These are phyloP conservation scores for Mus spretus DNA, from an alignment of 2,797 vertebrate species.

Conservation along the genomic window DNA sequence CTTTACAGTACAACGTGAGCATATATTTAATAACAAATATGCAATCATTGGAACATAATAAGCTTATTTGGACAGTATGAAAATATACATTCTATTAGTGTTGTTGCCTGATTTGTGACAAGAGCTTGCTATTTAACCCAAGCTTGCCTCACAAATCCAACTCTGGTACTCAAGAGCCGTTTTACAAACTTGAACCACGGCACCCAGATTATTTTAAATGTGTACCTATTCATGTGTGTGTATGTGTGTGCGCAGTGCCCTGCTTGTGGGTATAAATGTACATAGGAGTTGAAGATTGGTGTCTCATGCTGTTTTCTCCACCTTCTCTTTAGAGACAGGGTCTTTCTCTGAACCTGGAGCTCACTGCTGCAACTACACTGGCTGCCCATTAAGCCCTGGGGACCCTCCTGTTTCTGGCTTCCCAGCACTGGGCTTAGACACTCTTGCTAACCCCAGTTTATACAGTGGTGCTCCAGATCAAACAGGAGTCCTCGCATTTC, in stretches of 20 bases:
- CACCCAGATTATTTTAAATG: too few relatives aligned
- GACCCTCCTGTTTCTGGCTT: background rate
- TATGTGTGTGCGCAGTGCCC: background rate
- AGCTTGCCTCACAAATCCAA: background rate
- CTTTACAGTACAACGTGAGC: background rate
- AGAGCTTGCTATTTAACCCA: background rate
- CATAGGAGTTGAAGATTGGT: background rate
- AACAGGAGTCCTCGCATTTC: background rate
- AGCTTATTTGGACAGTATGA: background rate
- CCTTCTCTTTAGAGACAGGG: background rate
- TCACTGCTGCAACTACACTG: background rate
- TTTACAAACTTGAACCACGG: background rate
- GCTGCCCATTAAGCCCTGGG: background rate
- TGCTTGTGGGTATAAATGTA: background rate
- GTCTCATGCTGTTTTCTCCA: background rate
- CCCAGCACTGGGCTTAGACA: background rate
- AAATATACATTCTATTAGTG: background rate
- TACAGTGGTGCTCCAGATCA: background rate
- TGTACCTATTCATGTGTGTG: background rate
- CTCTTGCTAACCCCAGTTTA: background rate
- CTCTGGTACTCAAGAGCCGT: background rate
- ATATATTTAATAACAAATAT: background rate
- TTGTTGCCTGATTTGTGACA: background rate
- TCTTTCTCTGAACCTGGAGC: background rate
- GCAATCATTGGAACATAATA: background rate